These are phyloP conservation scores for Anisognathus igniventris DNA, from an alignment of 2,797 vertebrate species.

Conservation along the genomic window DNA sequence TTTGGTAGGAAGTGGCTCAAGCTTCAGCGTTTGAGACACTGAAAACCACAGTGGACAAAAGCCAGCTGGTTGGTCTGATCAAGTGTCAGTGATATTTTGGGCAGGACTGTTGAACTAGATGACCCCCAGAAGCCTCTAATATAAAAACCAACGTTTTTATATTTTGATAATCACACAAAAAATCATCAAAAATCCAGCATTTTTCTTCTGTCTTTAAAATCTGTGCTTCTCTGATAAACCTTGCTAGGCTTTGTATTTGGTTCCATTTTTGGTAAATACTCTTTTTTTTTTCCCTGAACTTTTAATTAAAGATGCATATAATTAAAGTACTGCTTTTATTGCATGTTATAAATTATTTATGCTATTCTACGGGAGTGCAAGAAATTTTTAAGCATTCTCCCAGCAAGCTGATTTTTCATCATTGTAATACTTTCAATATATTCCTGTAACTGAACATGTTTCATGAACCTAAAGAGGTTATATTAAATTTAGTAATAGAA, in stretches of 20 bases:
- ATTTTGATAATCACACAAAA: background rate
- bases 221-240: background rate
- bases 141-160: accelerated
- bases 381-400: background rate
- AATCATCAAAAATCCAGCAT: background rate
- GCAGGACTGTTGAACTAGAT: background rate
- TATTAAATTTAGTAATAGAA: background rate
- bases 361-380: background rate
- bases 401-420: background rate
- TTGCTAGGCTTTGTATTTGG: background rate
- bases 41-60: background rate
- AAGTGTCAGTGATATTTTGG: background rate
- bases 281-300: background rate
- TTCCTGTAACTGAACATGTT: background rate
- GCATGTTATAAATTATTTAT: background rate
- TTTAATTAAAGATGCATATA: background rate
- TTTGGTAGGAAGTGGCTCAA: background rate
- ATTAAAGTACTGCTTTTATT: background rate
- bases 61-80: background rate
- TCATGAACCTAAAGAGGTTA: background rate
- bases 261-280: background rate
- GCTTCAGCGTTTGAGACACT: background rate
- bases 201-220: background rate
- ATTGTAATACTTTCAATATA: background rate
- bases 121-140: background rate